Evolutionary conservation across 2,888 invertebrate genomes (phyloP).

Genomic region (Globia sparganii): DNA sequence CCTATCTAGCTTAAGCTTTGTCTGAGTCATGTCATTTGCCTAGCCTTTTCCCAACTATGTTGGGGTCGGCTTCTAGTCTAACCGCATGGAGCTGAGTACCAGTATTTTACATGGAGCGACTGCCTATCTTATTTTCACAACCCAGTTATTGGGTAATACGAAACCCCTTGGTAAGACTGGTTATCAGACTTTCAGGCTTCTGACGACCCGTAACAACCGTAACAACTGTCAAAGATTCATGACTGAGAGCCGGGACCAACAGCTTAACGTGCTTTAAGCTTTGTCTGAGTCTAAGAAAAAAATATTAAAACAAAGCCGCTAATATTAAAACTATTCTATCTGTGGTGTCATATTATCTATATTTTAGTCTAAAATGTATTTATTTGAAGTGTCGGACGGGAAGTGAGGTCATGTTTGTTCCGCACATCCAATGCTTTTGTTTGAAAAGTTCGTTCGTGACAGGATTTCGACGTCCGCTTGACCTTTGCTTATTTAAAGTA

Average conservation of each 20-base stretch:
- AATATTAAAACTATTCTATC: constrained; percentile 22
- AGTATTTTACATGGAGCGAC: no score
- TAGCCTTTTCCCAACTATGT: no score
- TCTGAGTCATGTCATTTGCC: neutral
- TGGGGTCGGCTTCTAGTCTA: no score
- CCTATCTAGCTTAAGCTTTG: neutral
- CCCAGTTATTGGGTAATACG: no score
- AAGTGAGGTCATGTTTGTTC: constrained; percentile 73
- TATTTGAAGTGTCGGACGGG: constrained; percentile 66
- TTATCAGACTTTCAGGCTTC: no score
- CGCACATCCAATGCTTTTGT: constrained; percentile 70
- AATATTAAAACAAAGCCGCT: constrained; percentile 24
- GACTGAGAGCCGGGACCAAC: no score
- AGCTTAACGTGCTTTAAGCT: neutral
- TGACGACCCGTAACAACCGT: no score
- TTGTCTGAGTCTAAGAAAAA: neutral
- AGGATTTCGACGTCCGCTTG: constrained; percentile 67
- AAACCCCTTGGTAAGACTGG: no score
- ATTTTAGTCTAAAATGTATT: constrained; percentile 62
- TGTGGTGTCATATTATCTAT: constrained; percentile 19
- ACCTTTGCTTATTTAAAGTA: constrained; percentile 68
- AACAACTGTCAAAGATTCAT: no score
- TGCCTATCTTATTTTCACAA: no score
- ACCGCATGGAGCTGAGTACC: no score
- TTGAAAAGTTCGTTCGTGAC: constrained; percentile 65